phyloP scores from a whole-genome alignment of 92 coral and sea anemone genomes.

The Zoanthus gigantus region DNA sequence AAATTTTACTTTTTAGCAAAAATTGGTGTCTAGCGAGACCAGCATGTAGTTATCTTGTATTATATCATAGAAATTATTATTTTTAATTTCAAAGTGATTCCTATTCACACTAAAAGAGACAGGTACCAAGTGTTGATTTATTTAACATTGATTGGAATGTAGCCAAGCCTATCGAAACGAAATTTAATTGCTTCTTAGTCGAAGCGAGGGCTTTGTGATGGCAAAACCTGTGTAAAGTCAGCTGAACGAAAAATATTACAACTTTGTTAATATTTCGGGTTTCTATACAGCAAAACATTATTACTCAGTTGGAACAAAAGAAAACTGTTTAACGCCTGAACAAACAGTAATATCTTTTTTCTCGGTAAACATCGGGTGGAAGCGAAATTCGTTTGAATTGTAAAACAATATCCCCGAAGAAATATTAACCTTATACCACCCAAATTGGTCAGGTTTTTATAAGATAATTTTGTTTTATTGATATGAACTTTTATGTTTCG shows the following conservation, averaged over 20 bases:
- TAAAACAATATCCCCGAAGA: constrained; percentile 2
- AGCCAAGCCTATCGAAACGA: background rate
- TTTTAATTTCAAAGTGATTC: background rate
- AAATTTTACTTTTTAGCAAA: background rate
- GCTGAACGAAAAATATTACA: constrained; percentile 35
- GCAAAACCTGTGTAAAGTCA: constrained; percentile 33
- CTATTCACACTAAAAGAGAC: background rate
- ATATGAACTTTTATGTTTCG: background rate
- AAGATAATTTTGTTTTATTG: background rate
- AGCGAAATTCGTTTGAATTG: background rate
- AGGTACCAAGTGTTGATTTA: background rate
- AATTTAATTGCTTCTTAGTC: constrained; percentile 25
- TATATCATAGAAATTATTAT: background rate
- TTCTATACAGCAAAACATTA: constrained; percentile 4
- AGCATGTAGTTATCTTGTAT: background rate
- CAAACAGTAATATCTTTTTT: constrained; percentile 41
- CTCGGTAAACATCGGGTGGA: constrained; percentile 13
- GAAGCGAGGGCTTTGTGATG: constrained; percentile 11
- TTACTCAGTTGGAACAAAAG: constrained; percentile 25
- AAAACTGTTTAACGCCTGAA: constrained; percentile 46
- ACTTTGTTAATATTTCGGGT: constrained; percentile 26
- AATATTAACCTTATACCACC: too few relatives aligned
- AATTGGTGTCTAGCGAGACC: background rate
- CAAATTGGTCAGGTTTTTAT: background rate
- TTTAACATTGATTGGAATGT: constrained; percentile 21